These are phyloP conservation scores for Limenitis camilla DNA, from an alignment of 2,888 invertebrate genomes.

Conservation along the genomic window DNA sequence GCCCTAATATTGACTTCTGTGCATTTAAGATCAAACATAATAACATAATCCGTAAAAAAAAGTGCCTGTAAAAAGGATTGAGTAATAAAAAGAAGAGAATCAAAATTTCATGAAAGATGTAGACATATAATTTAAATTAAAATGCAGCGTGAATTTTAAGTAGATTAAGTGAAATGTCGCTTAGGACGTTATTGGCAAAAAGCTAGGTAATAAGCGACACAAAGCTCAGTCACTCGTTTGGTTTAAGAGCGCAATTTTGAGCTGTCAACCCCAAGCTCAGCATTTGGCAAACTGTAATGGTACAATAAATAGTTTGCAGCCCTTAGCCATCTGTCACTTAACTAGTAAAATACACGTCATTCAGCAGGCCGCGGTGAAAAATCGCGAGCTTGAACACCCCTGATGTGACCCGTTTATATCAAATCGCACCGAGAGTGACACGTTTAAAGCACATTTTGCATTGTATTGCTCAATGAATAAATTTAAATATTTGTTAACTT, in stretches of 20 bases:
- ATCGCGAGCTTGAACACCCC: conserved; percentile 60
- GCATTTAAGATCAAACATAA: too few relatives aligned
- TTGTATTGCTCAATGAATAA: conserved; percentile 49
- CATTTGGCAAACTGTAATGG: conserved; percentile 67
- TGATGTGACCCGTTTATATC: conserved; percentile 28
- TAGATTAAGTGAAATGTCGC: too few relatives aligned
- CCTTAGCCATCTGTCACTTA: conserved; percentile 72
- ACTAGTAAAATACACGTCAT: conserved; percentile 73
- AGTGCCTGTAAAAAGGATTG: too few relatives aligned
- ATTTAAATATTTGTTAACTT: conserved; percentile 74
- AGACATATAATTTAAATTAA: too few relatives aligned
- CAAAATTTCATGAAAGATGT: too few relatives aligned
- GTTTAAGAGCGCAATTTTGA: conserved; percentile 52
- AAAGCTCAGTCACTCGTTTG: conserved; percentile 35
- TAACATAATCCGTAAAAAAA: too few relatives aligned
- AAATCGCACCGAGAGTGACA: conserved; percentile 22
- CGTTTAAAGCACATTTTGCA: conserved; percentile 43
- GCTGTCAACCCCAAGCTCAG: conserved; percentile 59
- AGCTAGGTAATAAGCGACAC: conserved; percentile 36
- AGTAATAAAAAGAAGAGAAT: too few relatives aligned
- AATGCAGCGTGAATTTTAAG: too few relatives aligned
- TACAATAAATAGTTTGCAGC: conserved; percentile 71
- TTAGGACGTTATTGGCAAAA: too few relatives aligned
- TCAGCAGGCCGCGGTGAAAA: conserved; percentile 63
- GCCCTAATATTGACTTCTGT: too few relatives aligned